These are phyloP conservation scores for Melitaea athalia DNA, from an alignment of 2,888 invertebrate genomes.

Conservation along the genomic window DNA sequence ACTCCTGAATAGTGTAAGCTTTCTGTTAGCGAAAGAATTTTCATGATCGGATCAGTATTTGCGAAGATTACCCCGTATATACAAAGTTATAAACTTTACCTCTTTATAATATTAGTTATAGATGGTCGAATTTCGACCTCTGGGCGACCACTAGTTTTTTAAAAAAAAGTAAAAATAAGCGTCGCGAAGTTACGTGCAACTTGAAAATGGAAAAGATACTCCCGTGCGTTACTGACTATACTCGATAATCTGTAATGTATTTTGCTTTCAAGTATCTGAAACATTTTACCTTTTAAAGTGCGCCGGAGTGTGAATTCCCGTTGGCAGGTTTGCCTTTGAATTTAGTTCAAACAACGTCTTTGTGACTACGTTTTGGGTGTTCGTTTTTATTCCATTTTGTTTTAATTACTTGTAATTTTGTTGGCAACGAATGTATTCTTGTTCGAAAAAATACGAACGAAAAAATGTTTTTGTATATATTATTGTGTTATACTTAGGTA, in stretches of 20 bases:
- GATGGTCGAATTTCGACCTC: too few relatives aligned
- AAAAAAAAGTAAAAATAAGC: background rate
- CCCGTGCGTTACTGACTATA: background rate
- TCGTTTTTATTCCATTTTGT: conserved; percentile 22
- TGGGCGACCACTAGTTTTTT: too few relatives aligned
- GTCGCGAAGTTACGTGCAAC: background rate
- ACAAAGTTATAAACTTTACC: too few relatives aligned
- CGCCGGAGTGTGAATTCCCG: conserved; percentile 30
- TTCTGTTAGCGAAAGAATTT: too few relatives aligned
- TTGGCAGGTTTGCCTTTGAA: conserved; percentile 22
- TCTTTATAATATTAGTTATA: too few relatives aligned
- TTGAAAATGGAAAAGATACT: background rate
- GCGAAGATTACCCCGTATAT: too few relatives aligned
- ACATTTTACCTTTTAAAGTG: conserved; percentile 20
- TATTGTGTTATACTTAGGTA: too few relatives aligned
- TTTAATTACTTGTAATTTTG: conserved; percentile 25
- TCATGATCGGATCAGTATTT: too few relatives aligned
- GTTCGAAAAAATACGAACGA: background rate
- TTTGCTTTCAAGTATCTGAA: background rate
- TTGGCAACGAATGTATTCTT: conserved; percentile 12
- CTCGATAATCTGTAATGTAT: background rate
- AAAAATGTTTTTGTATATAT: background rate
- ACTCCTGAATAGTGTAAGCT: too few relatives aligned
- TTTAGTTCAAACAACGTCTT: conserved; percentile 20
- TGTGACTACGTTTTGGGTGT: conserved; percentile 16